phyloP scores from a whole-genome alignment of 2,113 vertebrate species.

The Trichechus manatus region DNA sequence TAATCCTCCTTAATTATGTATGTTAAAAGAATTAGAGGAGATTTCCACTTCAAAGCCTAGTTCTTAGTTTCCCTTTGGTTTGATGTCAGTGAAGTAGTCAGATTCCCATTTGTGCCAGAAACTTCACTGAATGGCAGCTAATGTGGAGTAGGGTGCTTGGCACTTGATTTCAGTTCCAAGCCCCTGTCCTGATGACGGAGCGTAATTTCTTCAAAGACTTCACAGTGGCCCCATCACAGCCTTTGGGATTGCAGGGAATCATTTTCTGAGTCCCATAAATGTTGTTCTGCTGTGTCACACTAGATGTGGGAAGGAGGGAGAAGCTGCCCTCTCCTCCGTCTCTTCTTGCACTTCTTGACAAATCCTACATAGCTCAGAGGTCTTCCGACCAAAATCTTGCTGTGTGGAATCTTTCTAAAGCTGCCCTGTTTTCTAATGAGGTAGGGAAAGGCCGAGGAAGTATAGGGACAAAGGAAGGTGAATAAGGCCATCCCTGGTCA shows the following conservation, averaged over 20 bases:
- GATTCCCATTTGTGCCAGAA: background rate
- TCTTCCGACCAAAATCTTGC: background rate
- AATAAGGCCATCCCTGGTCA: background rate
- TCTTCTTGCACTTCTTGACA: background rate
- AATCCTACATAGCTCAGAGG: background rate
- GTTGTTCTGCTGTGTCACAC: background rate
- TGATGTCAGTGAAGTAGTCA: background rate
- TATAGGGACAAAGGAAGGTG: background rate
- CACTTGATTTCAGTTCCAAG: constrained; percentile 40
- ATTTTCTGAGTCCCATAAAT: background rate
- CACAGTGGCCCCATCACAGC: background rate
- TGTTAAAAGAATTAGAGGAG: constrained; percentile 48
- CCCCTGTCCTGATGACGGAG: background rate
- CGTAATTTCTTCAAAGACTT: constrained; percentile 61
- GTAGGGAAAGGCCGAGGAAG: background rate
- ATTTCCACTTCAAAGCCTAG: constrained; percentile 36
- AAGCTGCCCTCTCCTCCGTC: background rate
- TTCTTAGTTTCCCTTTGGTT: background rate
- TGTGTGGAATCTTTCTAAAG: background rate
- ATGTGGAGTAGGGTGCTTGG: background rate
- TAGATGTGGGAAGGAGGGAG: background rate
- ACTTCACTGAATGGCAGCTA: background rate
- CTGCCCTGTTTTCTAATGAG: background rate
- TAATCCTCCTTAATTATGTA: background rate
- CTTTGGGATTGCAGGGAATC: constrained; percentile 8